A percentile compares a stretch with the other conserved stretches of the same genome.
These are phyloP conservation scores for Drosophila tani DNA, from an alignment of 1,140 invertebrate species.

Conservation along the genomic window DNA sequence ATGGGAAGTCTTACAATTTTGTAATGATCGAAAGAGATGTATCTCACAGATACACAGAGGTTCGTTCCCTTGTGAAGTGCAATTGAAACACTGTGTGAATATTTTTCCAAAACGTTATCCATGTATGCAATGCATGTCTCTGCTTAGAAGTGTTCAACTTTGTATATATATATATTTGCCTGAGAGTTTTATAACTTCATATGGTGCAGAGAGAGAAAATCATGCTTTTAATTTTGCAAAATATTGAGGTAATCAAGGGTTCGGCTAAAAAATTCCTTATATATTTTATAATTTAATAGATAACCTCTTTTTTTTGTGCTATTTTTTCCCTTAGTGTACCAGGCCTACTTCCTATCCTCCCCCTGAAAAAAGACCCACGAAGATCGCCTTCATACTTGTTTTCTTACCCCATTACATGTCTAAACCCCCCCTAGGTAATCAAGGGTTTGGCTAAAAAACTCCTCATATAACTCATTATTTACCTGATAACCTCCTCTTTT, in stretches of 20 bases:
- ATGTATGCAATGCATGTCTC: conserved; percentile 10
- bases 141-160: conserved; percentile 9
- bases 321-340: conserved; percentile 5
- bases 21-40: conserved; percentile 48
- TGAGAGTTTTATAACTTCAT: conserved; percentile 45
- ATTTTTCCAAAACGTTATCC: conserved; percentile 11
- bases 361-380: conserved; percentile 32
- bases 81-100: conserved; percentile 54
- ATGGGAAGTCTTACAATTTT: conserved; percentile 62
- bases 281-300: too few relatives aligned
- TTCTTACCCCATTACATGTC: neutral
- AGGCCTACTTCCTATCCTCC: conserved; percentile 42
- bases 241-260: too few relatives aligned
- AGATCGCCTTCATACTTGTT: too few relatives aligned
- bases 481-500: neutral
- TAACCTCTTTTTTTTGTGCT: neutral
- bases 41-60: conserved; percentile 28
- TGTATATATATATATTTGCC: neutral
- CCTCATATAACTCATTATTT: too few relatives aligned
- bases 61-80: conserved; percentile 63
- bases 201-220: conserved; percentile 11
- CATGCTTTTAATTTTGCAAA: too few relatives aligned
- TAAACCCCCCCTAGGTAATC: too few relatives aligned
- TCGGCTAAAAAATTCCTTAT: too few relatives aligned
- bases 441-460: too few relatives aligned